Evolutionary conservation across 2,113 vertebrate species (phyloP), one percentile per base, ranked within the genome.

Genomic region (Zapus hudsonius): DNA sequence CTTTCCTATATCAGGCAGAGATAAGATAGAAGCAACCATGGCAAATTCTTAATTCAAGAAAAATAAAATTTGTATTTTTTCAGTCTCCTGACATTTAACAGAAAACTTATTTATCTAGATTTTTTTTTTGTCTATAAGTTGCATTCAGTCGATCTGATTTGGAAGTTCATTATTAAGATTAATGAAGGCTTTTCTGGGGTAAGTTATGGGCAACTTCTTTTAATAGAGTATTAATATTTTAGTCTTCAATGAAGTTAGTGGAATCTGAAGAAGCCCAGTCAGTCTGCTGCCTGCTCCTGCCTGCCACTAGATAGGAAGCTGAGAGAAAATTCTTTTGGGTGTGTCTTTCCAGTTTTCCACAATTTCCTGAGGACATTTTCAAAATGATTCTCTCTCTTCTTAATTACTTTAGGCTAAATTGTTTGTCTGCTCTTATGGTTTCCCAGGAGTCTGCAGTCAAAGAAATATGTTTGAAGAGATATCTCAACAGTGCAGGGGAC

Each of bases 71-170:
- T 42, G 31, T 55, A 40, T 47, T 73, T 92, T 93, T 95, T 85
- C 55, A 94, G 78, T 66, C 40, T 76, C 86, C 36, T 96, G 93
- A 94, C 80, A 87, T 96, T 94, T 59, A 93, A 89, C 25, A 91
- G 78, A 94, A 52, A 94, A 70, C 55, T 75, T 75, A 11, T 82
- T 66, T 61, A 82, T 78, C 57, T 36, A 92, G 73, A 69, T 87
- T 94, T 93, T 70, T 93, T 70, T 57, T 96, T 80, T 70, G 33
- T 74, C 6, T 87, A 17, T 87, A 55, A 87, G 90, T 63, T 87
- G 29, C 79, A 84, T 83, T 75, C 47, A 64, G 93, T 84, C 22
- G 57, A 78, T 33, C 22, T 91, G 84, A 44, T 80, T 92, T 66
- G 63, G 33, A 95, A 92, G 79, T 64, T 83, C 67, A 55, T 89